phyloP scores from a whole-genome alignment of 1,140 invertebrate species.

The Zaprionus africanus region DNA sequence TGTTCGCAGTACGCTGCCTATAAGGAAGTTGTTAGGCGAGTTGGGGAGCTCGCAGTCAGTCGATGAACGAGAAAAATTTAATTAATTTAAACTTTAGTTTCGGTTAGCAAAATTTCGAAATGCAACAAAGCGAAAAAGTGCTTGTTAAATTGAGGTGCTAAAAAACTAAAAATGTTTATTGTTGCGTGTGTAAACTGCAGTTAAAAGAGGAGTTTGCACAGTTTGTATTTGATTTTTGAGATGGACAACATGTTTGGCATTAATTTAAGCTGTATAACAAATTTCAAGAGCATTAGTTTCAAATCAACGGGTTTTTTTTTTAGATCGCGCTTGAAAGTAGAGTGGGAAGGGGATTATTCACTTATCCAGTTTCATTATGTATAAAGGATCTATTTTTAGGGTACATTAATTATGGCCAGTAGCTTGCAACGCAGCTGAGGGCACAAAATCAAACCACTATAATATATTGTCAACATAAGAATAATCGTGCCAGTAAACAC shows the following conservation, averaged over 20 bases:
- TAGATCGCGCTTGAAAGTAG: too few relatives aligned
- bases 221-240: too few relatives aligned
- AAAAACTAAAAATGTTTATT: background rate
- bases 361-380: too few relatives aligned
- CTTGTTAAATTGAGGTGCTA: background rate
- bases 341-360: too few relatives aligned
- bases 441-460: too few relatives aligned
- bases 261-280: background rate
- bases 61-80: constrained; percentile 2
- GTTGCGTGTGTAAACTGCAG: background rate
- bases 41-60: background rate
- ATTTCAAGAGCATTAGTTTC: background rate
- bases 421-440: too few relatives aligned
- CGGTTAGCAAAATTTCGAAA: background rate
- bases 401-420: too few relatives aligned
- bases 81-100: constrained; percentile 5
- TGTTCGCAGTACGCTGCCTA: background rate
- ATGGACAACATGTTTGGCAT: too few relatives aligned
- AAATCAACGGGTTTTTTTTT: background rate
- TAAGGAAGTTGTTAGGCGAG: constrained; percentile 11
- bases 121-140: background rate
- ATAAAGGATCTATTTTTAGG: too few relatives aligned
- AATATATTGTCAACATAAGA: too few relatives aligned
- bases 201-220: background rate
- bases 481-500: too few relatives aligned